Percentiles rank a stretch among this genome's conserved stretches.
Evolutionary conservation across 1,140 invertebrate genomes (phyloP).

Genomic region (Drosophila virilis): DNA sequence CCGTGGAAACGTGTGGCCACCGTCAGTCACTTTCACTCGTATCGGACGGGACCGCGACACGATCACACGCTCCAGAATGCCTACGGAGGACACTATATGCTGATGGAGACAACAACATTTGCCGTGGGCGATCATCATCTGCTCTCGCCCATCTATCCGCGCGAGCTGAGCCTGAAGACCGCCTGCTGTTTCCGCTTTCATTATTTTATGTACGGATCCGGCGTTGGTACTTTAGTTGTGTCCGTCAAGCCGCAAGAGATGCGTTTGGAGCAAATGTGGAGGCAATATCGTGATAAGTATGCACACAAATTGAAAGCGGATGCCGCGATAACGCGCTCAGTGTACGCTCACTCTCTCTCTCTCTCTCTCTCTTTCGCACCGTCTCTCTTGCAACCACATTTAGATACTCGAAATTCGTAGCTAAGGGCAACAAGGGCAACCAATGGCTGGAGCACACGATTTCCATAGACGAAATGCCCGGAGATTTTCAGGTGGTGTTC

Average conservation of each 20-base stretch:
- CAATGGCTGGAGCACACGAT: constrained; percentile 73
- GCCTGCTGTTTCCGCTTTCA: constrained; percentile 77
- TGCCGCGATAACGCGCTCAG: not conserved
- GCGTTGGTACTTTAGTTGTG: constrained; percentile 67
- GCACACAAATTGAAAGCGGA: not conserved
- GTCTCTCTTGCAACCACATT: not conserved
- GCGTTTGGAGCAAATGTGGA: constrained; percentile 45
- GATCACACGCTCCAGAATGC: constrained; percentile 68
- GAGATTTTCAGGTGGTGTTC: constrained; percentile 74
- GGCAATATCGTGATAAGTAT: constrained; percentile 27
- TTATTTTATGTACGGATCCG: constrained; percentile 77
- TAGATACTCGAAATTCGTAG: constrained; percentile 49
- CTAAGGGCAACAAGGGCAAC: constrained; percentile 55
- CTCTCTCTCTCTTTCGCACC: not conserved
- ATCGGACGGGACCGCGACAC: constrained; percentile 68
- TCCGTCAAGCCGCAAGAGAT: constrained; percentile 62
- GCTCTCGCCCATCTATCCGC: constrained; percentile 67
- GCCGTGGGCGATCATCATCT: constrained; percentile 39
- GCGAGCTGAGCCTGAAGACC: constrained; percentile 59
- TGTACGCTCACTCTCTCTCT: not conserved
- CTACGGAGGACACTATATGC: constrained; percentile 75
- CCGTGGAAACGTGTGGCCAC: constrained; percentile 66
- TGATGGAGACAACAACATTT: constrained; percentile 55
- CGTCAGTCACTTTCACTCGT: constrained; percentile 31
- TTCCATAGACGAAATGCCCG: constrained; percentile 64